These are phyloP conservation scores for Oscheius myriophilus DNA, from an alignment of 2,888 invertebrate genomes.

Conservation along the genomic window DNA sequence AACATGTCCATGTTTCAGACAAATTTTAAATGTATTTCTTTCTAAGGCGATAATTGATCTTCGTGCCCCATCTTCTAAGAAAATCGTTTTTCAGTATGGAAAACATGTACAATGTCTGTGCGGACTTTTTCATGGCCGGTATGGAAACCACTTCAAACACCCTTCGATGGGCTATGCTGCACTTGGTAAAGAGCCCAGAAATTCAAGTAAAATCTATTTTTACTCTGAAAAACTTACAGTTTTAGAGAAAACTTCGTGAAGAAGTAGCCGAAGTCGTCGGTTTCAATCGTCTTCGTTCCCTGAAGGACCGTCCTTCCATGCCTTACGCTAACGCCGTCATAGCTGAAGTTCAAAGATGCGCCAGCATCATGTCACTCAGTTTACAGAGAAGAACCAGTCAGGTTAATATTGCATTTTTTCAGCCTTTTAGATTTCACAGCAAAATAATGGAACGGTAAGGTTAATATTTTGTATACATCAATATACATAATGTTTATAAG, in stretches of 20 bases:
- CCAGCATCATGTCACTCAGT: neutral
- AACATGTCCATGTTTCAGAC: no score
- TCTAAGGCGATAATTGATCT: no score
- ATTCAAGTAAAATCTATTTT: neutral
- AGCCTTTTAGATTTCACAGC: no score
- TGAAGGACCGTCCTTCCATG: neutral
- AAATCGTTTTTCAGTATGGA: neutral
- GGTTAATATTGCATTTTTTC: no score
- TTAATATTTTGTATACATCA: no score
- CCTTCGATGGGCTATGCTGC: neutral
- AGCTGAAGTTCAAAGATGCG: neutral
- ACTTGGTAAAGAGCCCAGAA: neutral
- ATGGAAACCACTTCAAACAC: constrained; percentile 46
- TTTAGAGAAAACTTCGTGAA: neutral
- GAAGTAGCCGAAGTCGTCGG: neutral
- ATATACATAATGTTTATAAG: no score
- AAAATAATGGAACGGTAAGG: no score
- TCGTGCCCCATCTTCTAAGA: neutral
- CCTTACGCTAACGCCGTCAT: neutral
- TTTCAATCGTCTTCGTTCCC: neutral
- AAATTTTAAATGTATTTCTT: no score
- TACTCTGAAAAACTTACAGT: neutral
- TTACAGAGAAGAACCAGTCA: neutral
- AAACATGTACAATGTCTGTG: neutral
- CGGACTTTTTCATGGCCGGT: constrained; percentile 57